phyloP scores from a whole-genome alignment of 2,113 vertebrate species.

The Antigone vipio region DNA sequence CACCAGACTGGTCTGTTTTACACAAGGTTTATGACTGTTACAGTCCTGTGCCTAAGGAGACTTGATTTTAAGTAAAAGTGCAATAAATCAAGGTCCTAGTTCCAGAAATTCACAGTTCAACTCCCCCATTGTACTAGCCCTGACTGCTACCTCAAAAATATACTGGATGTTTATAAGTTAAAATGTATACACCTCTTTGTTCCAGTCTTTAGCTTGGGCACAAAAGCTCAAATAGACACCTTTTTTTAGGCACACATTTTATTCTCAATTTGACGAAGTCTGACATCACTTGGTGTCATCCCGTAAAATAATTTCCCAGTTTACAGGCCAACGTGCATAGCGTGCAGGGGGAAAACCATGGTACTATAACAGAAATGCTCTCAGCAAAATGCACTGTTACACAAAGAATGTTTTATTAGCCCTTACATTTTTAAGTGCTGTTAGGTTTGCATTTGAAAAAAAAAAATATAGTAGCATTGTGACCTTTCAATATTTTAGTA shows the following conservation, averaged over 20 bases:
- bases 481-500: neutral
- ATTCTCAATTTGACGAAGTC: neutral
- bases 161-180: neutral
- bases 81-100: neutral
- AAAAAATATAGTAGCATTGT: neutral
- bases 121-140: neutral
- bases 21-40: neutral
- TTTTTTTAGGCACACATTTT: neutral
- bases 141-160: neutral
- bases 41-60: neutral
- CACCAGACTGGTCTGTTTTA: neutral
- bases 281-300: neutral
- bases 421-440: neutral
- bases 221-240: neutral
- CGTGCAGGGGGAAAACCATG: neutral
- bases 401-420: neutral
- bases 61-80: neutral
- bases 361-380: neutral
- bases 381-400: neutral
- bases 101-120: neutral
- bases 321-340: neutral
- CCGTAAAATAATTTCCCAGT: neutral
- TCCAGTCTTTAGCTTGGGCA: neutral
- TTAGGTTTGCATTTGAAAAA: neutral
- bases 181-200: neutral